Evolutionary conservation across 1,140 invertebrate genomes (phyloP).

Genomic region (Atta colombica): DNA sequence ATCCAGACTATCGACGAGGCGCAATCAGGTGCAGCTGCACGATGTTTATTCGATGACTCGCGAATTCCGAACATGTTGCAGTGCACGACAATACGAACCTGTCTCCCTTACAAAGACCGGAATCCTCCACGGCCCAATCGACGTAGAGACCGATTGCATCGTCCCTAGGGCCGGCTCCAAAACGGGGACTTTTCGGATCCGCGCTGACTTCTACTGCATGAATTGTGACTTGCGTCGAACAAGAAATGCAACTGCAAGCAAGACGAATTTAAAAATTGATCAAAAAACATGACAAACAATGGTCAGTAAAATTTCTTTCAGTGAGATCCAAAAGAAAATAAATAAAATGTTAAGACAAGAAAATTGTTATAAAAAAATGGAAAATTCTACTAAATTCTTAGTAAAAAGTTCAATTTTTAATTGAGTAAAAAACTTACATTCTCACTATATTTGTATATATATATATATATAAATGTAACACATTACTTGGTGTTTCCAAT

Average conservation of each 20-base stretch:
- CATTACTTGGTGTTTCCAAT: too few species aligned
- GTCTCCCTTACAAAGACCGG: constrained; percentile 91
- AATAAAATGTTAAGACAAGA: neutral
- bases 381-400: neutral
- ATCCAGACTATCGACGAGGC: too few species aligned
- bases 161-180: constrained; percentile 87
- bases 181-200: constrained; percentile 89
- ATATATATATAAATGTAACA: too few species aligned
- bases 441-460: neutral
- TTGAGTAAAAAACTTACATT: neutral
- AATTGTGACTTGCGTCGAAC: constrained; percentile 86
- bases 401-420: neutral
- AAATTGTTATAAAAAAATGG: neutral
- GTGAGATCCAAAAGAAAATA: neutral
- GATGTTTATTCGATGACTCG: constrained; percentile 42
- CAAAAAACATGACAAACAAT: neutral
- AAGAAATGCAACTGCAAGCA: constrained; percentile 86
- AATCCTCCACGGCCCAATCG: constrained; percentile 92
- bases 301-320: neutral
- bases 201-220: constrained; percentile 90
- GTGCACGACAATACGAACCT: constrained; percentile 85
- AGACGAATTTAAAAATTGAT: neutral
- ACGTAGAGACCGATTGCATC: constrained; percentile 89
- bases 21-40: neutral
- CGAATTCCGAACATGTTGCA: constrained; percentile 19